Percentiles rank a stretch among this genome's conserved stretches.
Conservation (phyloP, 2,797 vertebrate genomes). For the Lophius americanus region DNA sequence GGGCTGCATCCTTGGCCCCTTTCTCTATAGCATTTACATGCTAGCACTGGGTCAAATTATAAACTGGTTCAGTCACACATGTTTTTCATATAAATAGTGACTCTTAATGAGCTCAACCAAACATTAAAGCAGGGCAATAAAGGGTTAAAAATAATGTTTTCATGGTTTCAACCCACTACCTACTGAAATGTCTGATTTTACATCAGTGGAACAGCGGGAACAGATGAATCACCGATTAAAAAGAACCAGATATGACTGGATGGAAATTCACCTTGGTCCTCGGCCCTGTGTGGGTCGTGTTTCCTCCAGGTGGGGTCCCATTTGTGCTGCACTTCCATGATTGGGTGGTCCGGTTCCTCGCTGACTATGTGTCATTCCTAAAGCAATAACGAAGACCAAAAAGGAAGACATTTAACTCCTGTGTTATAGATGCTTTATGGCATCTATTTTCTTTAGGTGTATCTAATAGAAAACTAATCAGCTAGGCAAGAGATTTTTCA, state of each 20-base stretch:
- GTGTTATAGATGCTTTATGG: background rate
- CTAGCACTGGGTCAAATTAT: too few relatives aligned
- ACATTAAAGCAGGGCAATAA: too few relatives aligned
- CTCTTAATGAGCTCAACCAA: too few relatives aligned
- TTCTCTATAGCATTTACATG: too few relatives aligned
- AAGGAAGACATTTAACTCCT: background rate
- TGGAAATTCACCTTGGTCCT: slow-evolving; percentile 51
- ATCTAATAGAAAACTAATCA: background rate
- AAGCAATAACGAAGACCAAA: background rate
- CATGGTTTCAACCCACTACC: too few relatives aligned
- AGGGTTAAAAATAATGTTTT: too few relatives aligned
- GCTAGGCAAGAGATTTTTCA: background rate
- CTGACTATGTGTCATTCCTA: slow-evolving; percentile 42
- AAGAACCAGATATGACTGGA: background rate
- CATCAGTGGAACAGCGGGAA: background rate
- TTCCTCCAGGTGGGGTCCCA: slow-evolving; percentile 64
- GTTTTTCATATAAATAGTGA: too few relatives aligned
- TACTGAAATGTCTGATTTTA: background rate
- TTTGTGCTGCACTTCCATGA: slow-evolving; percentile 54
- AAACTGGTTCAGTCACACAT: too few relatives aligned
- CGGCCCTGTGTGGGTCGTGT: slow-evolving; percentile 42
- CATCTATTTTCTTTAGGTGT: background rate
- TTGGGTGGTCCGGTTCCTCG: slow-evolving; percentile 43
- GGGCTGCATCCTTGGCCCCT: too few relatives aligned
- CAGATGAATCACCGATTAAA: background rate